Base-by-base conservation (phyloP, 2,113 vertebrate genomes). In the Desmodus rotundus region DNA sequence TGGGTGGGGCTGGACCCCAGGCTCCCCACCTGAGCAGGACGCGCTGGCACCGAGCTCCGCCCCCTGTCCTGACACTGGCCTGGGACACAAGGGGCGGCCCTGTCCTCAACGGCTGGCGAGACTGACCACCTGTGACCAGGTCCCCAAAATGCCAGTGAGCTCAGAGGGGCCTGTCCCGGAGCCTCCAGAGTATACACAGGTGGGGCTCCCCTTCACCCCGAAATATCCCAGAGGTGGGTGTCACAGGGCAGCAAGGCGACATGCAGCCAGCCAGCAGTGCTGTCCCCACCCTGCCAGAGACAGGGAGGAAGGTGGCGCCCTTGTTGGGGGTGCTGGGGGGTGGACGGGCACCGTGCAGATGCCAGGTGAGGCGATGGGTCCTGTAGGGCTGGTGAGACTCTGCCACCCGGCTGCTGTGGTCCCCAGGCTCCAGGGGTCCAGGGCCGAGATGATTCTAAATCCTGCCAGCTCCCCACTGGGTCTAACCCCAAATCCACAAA, bases 161-260 rank as follows among this genome's bases (percentile, higher is more conserved):
- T n/a, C 24, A 4, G 16, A 77, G 36, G 1, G 43, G 24, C 22
- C 47, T 63, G 2, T 31, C 31, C 47, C 3, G 36, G 1, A 43
- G 31, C 22, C 47, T 74, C 38, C 72, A 16, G 54, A 4, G 22
- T 3, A 3, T 13, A 31, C 43, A 17, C 3, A 24, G 47, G 77
- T 1, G 38, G 14, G 36, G 0, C 10, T 80, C 11, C 7, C 61
- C 14, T 50, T 36, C 26, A 15, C 28, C 43, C 12, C 4, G 1
- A 2, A 6, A 19, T 0, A 0, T 17, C 12, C 14, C 3, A 7
- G 78, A 78, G 50, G 26, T 0, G 5, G 43, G 70, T 43, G 52
- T 7, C 8, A 8, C 5, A 16, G 28, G 45, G 17, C 63, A 31
- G 9, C 0, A 9, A 33, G 26, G 10, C 0, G 2, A 26, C 3